These are phyloP conservation scores for Limnephilus auricula DNA, from an alignment of 2,888 invertebrate species.

Conservation along the genomic window DNA sequence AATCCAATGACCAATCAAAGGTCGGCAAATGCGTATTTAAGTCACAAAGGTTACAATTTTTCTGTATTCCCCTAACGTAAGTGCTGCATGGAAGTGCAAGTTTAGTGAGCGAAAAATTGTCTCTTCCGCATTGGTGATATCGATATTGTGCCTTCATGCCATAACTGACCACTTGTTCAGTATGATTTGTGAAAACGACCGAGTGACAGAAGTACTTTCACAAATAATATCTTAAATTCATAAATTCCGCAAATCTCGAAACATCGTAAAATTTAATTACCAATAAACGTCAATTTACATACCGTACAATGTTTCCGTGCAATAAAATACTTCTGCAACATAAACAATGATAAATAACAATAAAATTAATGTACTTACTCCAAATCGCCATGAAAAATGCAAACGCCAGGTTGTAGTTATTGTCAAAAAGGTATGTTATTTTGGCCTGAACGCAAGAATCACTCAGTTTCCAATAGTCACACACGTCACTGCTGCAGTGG, in stretches of 20 bases:
- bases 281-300: neutral
- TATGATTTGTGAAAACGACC: neutral
- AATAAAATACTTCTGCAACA: neutral
- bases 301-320: neutral
- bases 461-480: constrained; percentile 85
- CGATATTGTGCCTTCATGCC: neutral
- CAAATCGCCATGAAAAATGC: constrained; percentile 90
- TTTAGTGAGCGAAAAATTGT: too few relatives aligned
- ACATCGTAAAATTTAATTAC: neutral
- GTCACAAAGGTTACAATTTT: too few relatives aligned
- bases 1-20: too few relatives aligned
- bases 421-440: constrained; percentile 88
- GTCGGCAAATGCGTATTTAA: too few relatives aligned
- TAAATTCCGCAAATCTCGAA: neutral
- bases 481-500: constrained; percentile 83
- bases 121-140: too few relatives aligned
- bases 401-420: constrained; percentile 86
- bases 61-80: too few relatives aligned
- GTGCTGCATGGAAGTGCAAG: neutral
- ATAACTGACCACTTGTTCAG: neutral
- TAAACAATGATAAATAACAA: neutral
- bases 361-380: constrained; percentile 72
- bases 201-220: neutral
- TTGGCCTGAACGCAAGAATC: constrained; percentile 86
- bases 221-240: neutral